phyloP scores from a whole-genome alignment of 2,888 invertebrate species.

The Oegoconia quadripuncta region DNA sequence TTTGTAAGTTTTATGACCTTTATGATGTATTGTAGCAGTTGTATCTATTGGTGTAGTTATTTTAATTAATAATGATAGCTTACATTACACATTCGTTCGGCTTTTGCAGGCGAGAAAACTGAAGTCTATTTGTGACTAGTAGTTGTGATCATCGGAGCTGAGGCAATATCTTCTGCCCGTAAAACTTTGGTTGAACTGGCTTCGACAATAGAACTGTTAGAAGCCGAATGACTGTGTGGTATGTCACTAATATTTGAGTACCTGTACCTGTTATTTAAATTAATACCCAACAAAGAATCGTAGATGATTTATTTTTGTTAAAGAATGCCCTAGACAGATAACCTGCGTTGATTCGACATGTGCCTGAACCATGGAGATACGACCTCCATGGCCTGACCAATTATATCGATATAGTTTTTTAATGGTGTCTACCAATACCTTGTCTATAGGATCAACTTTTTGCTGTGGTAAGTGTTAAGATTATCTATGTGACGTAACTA shows the following conservation, averaged over 20 bases:
- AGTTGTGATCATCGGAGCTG: not conserved
- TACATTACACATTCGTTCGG: slow-evolving; percentile 11
- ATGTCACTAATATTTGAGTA: not conserved
- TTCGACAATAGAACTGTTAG: slow-evolving; percentile 5
- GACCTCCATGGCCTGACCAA: too few species aligned
- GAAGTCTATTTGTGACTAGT: not conserved
- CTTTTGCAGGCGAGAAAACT: slow-evolving; percentile 11
- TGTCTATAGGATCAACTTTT: too few species aligned
- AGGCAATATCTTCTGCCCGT: not conserved
- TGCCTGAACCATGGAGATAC: too few species aligned
- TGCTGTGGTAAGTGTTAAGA: too few species aligned
- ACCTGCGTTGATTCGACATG: too few species aligned
- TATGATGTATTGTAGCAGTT: not conserved
- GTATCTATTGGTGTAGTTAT: not conserved
- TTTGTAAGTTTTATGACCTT: slow-evolving; percentile 43
- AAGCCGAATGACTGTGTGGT: slow-evolving; percentile 14
- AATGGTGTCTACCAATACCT: too few species aligned
- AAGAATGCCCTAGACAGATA: too few species aligned
- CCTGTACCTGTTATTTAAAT: not conserved
- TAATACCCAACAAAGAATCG: too few species aligned
- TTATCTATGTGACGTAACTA: too few species aligned
- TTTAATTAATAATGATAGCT: not conserved
- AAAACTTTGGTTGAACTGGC: not conserved
- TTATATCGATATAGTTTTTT: too few species aligned
- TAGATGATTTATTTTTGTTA: too few species aligned